Base-by-base conservation (phyloP, 35 echinoderm and acorn worm species). In the Antedon bifida region DNA sequence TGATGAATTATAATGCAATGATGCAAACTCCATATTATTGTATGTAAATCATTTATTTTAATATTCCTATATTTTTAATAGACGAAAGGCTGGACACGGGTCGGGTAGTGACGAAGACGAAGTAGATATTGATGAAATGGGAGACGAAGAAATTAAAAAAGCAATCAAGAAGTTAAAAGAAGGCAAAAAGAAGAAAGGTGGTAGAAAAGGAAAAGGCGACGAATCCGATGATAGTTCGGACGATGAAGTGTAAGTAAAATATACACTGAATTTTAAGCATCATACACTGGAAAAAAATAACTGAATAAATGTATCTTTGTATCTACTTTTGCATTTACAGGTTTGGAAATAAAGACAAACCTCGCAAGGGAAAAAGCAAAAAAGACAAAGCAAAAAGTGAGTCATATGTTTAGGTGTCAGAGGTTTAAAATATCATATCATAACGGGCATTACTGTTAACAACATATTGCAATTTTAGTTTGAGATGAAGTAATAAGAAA, bases 131-230 rank as follows among this genome's bases (percentile, higher is more conserved):
- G 51, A 64, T 64, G 51, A 64, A 64, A 64, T 64, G 23, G 51
- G 51, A 30, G 30, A 77, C 84, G 8, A 36, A 78, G 31, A 55
- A 90, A 78, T 79, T 42, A 64, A 90, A 78, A 77, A 76, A 44
- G 36, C 23, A 12, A 36, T 81, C 26, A n/a, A 89, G 75, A 34
- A 85, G 87, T 75, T 79, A 87, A 44, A 87, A 38, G 81, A 89
- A 89, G 74, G 32, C 83, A 75, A 80, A 75, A 55, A 78, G 44
- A 74, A 89, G 86, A 32, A 56, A 83, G 36, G 46, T 89, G 75
- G 86, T 83, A 76, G 89, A 79, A 39, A 73, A 31, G 30, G 84
- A 77, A 39, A 30, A 30, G 77, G 26, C 23, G 29, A 78, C 23
- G 77, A 17, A 17, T 33, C 31, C 3, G 77, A 78, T 78, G 30